Evolutionary conservation across 92 coral and sea anemone species (phyloP), one percentile per base, ranked within the genome.

Genomic region (Hydrozoanthus gracilis): DNA sequence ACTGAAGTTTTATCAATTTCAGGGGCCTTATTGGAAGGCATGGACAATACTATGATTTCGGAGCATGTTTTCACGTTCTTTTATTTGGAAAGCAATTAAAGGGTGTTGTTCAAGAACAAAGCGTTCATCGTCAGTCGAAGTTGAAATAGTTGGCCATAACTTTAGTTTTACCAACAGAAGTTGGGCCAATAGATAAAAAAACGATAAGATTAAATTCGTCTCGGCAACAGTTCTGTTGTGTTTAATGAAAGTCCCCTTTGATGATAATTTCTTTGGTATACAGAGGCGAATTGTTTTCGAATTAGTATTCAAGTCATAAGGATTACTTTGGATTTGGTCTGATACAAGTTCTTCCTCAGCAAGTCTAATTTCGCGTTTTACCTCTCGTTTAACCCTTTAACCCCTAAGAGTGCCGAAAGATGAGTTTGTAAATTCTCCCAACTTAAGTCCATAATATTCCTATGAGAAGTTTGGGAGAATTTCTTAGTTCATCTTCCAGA

Each of bases 341-440:
- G 27, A 46, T 11, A 74, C 10, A 51, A 77, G 20, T 9, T 77
- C 11, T 47, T 51, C 58, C 51, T 88, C 83, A n/a, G 91, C 88
- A 44, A 47, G 50, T 76, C 84, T 88, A 61, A 71, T 44, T 46
- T 61, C 77, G n/a, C 84, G 86, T 79, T 86, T 88, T 20, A 83
- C 79, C 76, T 88, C 17, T 47, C 64, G 84, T 86, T 89, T 84
- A 46, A n/a, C n/a, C n/a, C n/a, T n/a, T n/a, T n/a, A n/a, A n/a
- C n/a, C n/a, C n/a, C n/a, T n/a, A n/a, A n/a, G n/a, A n/a, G n/a
- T n/a, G n/a, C n/a, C n/a, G n/a, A n/a, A n/a, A n/a, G n/a, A n/a
- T n/a, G n/a, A n/a, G n/a, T n/a, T n/a, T n/a, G n/a, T n/a, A n/a
- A n/a, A n/a, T n/a, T n/a, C n/a, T n/a, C n/a, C n/a, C n/a, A n/a